Base-by-base conservation (phyloP, 2,888 invertebrate species). In the Mesorhabditis sp. region DNA sequence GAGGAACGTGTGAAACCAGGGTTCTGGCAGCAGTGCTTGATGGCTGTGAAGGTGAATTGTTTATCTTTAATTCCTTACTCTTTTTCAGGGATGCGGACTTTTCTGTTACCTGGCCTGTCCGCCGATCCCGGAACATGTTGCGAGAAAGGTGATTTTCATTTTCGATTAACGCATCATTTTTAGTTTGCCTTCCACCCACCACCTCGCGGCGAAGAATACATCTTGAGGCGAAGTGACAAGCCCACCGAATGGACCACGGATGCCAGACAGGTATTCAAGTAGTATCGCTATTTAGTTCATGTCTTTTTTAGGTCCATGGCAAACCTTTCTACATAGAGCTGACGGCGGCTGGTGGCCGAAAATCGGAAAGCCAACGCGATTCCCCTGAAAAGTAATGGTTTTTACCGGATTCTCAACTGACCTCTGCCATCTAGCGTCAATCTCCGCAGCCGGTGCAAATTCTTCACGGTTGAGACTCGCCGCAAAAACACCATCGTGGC, bases 111-210 rank as follows among this genome's bases (percentile, higher is more conserved):
- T 80, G 42, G 65, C 73, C 28, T 82, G 82, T 67, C 82, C 82
- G 5, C 82, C 82, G 42, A 70, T 82, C 42, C 82, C 82, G 5
- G 74, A 74, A 10, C 58, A 70, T n/a, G 74, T 82, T 68, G 74
- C 77, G 10, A 69, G 79, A 7, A 82, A 82, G 66, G 43, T 81
- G 2, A 13, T 2, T n/a, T 10, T 10, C n/a, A 13, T 50, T 50
- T 50, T 13, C 13, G 13, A 50, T 50, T 10, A 10, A 50, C 6
- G 13, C 13, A 6, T 50, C 50, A 50, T 50, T 50, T 50, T n/a
- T 50, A 50, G 58, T n/a, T 50, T n/a, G 81, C 82, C 43, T 82
- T 82, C 70, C 80, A 81, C 68, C 82, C 82, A 13, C 82, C 81
- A 5, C 7, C 58, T 13, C 58, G 58, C 7, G 58, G 58, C 7